phyloP scores from a whole-genome alignment of 2,797 vertebrate genomes.

The Mus caroli region DNA sequence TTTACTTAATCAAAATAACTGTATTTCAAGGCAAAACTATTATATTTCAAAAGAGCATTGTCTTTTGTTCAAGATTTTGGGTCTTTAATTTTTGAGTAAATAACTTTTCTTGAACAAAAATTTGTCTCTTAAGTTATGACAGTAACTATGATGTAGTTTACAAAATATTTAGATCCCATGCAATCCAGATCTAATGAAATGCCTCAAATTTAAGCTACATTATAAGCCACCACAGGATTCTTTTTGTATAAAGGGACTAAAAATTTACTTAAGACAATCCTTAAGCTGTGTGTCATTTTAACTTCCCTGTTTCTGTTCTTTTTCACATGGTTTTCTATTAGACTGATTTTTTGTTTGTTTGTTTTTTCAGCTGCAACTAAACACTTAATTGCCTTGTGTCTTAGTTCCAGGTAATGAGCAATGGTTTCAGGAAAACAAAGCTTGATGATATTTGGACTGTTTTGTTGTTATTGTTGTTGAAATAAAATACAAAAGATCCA shows the following conservation, averaged over 20 bases:
- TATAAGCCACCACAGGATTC: neutral
- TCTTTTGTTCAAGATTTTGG: neutral
- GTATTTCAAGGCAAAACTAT: neutral
- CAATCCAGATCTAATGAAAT: neutral
- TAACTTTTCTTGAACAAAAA: neutral
- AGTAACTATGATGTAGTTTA: neutral
- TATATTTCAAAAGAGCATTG: neutral
- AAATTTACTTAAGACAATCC: neutral
- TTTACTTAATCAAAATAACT: neutral
- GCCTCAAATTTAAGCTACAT: neutral
- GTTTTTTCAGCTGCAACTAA: neutral
- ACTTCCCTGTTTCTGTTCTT: neutral
- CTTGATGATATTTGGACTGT: neutral
- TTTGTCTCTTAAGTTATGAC: neutral
- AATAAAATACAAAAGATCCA: neutral
- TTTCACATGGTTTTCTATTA: neutral
- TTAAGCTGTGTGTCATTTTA: neutral
- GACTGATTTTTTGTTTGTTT: neutral
- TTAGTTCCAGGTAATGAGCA: neutral
- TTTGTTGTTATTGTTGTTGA: neutral
- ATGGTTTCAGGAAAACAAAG: neutral
- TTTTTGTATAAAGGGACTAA: constrained; percentile 9
- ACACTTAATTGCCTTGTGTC: neutral
- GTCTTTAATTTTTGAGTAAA: neutral
- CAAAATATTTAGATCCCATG: neutral